A percentile compares a stretch with the other conserved stretches of the same genome.
Conservation (phyloP, 2,888 invertebrate genomes). For the Caenorhabditis macrosperma region DNA sequence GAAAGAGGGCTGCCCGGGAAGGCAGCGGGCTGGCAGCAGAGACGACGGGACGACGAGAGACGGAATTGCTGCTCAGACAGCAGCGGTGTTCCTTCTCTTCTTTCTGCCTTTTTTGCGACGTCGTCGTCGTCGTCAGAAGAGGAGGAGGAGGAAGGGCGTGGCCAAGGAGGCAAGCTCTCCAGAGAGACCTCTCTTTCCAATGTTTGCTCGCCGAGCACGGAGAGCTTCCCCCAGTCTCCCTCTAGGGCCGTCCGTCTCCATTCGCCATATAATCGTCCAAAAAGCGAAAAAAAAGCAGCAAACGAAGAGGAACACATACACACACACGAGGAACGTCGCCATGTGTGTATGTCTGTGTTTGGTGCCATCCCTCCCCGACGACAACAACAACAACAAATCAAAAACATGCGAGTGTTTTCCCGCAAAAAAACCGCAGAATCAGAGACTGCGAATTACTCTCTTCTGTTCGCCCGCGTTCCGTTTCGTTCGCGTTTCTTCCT, state of each 20-base stretch:
- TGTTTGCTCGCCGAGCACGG: slow-evolving; percentile 23
- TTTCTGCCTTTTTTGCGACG: slow-evolving; percentile 8
- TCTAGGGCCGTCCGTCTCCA: too few species aligned
- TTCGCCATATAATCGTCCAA: slow-evolving; percentile 33
- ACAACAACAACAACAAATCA: slow-evolving; percentile 51
- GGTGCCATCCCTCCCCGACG: not conserved
- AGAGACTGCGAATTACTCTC: too few species aligned
- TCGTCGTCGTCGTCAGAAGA: slow-evolving; percentile 12
- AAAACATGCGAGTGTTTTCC: slow-evolving; percentile 21
- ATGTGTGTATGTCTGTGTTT: not conserved
- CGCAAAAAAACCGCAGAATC: too few species aligned
- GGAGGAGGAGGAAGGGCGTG: too few species aligned
- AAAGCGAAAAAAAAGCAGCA: slow-evolving; percentile 3
- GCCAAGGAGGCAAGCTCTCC: not conserved
- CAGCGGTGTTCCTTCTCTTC: slow-evolving; percentile 19
- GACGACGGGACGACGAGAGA: not conserved
- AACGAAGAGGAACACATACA: slow-evolving; percentile 3
- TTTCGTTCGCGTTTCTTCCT: too few species aligned
- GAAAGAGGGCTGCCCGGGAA: not conserved
- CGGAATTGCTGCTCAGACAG: slow-evolving; percentile 19
- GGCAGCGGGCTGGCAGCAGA: not conserved
- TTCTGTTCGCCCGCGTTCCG: too few species aligned
- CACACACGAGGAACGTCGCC: too few species aligned
- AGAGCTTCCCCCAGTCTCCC: too few species aligned
- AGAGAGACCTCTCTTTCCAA: slow-evolving; percentile 15